Conservation (phyloP, 2,113 vertebrate genomes). For the Chrysochloris asiatica region DNA sequence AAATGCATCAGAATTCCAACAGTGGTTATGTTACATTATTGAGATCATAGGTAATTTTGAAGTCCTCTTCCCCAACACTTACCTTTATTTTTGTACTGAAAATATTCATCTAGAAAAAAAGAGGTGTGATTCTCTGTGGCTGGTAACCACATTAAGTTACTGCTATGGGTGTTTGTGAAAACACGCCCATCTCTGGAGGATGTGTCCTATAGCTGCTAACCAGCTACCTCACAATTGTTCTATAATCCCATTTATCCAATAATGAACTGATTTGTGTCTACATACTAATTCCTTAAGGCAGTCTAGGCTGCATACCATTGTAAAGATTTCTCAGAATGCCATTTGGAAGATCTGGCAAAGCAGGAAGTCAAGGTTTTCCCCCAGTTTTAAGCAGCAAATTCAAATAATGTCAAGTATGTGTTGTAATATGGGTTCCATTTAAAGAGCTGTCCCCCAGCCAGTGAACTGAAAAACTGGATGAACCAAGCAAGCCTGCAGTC, state of each 20-base stretch:
- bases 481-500: no score
- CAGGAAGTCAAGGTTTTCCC: slow-evolving; percentile 18
- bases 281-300: slow-evolving; percentile 35
- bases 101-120: not conserved
- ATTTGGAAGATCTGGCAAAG: slow-evolving; percentile 47
- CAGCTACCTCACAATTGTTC: not conserved
- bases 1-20: not conserved
- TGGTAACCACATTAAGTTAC: not conserved
- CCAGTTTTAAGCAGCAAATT: slow-evolving; percentile 17
- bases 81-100: not conserved
- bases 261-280: slow-evolving; percentile 22
- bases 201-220: not conserved
- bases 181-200: not conserved
- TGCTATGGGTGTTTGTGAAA: not conserved
- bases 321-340: slow-evolving; percentile 58
- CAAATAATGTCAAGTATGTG: slow-evolving; percentile 40
- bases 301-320: no score
- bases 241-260: slow-evolving; percentile 18
- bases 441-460: not conserved
- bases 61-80: not conserved
- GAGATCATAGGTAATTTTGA: not conserved
- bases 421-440: slow-evolving; percentile 26
- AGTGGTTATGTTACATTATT: not conserved
- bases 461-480: not conserved
- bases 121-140: not conserved